These are phyloP conservation scores for Acronicta psi DNA, from an alignment of 2,888 invertebrate genomes.

Conservation along the genomic window DNA sequence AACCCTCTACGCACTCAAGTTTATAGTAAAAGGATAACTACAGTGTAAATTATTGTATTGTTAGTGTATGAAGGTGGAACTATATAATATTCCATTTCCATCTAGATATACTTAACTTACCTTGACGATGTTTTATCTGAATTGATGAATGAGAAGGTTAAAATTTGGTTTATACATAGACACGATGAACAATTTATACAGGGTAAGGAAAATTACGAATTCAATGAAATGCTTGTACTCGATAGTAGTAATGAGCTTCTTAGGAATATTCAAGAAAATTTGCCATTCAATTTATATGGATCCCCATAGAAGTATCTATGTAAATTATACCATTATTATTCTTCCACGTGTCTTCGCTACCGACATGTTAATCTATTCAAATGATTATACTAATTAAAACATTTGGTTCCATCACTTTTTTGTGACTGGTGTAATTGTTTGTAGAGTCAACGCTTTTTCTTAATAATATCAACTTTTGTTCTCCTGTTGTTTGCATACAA, in stretches of 20 bases:
- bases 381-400: constrained; percentile 21
- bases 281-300: constrained; percentile 2
- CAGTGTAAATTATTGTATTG: not conserved
- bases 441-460: constrained; percentile 1
- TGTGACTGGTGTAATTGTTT: constrained; percentile 16
- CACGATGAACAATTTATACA: too few species aligned
- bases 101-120: too few species aligned
- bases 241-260: too few species aligned
- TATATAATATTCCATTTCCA: too few species aligned
- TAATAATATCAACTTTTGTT: not conserved
- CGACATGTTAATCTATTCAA: constrained; percentile 21
- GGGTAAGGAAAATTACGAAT: too few species aligned
- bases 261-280: too few species aligned
- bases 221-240: too few species aligned
- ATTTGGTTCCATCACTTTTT: constrained; percentile 11
- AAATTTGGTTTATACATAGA: too few species aligned
- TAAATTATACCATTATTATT: constrained; percentile 14
- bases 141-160: too few species aligned
- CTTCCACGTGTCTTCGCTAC: constrained; percentile 5
- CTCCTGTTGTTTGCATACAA: not conserved
- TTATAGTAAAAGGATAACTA: not conserved
- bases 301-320: constrained; percentile 3
- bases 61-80: not conserved
- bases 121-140: too few species aligned
- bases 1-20: not conserved